phyloP scores from a whole-genome alignment of 2,113 vertebrate genomes.

The Typhlomys cinereus region DNA sequence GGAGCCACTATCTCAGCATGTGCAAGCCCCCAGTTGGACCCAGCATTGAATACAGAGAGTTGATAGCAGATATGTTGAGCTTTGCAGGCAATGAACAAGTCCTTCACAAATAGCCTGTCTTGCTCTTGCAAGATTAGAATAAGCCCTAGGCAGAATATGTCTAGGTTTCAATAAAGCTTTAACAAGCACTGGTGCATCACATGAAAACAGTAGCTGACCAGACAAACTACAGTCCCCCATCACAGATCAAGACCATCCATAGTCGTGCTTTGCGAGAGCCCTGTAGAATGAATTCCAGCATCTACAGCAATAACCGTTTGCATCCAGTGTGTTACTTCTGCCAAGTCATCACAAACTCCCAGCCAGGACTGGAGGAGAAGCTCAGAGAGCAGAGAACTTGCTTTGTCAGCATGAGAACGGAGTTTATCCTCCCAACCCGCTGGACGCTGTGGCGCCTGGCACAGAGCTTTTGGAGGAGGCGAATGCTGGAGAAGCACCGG shows the following conservation, averaged over 20 bases:
- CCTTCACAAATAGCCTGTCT: not conserved
- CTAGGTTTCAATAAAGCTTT: not conserved
- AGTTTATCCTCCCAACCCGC: too few species aligned
- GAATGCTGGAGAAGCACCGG: too few species aligned
- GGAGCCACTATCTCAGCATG: not conserved
- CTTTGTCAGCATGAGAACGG: too few species aligned
- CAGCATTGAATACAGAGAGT: not conserved
- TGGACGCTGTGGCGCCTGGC: too few species aligned
- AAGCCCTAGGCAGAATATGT: not conserved
- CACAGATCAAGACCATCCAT: not conserved
- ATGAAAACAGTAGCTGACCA: not conserved
- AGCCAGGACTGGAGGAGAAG: too few species aligned
- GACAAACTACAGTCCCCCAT: not conserved
- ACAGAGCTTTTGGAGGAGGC: too few species aligned
- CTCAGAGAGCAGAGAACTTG: too few species aligned
- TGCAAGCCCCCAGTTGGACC: too few species aligned
- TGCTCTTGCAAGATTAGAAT: not conserved
- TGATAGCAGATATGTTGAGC: not conserved
- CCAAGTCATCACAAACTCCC: not conserved
- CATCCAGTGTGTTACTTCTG: not conserved
- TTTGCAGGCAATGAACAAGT: not conserved
- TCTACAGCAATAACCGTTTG: not conserved
- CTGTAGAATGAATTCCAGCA: not conserved
- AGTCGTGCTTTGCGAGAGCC: not conserved
- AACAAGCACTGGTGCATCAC: too few species aligned